A percentile compares a stretch with the other conserved stretches of the same genome.
Conservation (phyloP, 2,888 invertebrate species). For the Stictocephala bisonia region DNA sequence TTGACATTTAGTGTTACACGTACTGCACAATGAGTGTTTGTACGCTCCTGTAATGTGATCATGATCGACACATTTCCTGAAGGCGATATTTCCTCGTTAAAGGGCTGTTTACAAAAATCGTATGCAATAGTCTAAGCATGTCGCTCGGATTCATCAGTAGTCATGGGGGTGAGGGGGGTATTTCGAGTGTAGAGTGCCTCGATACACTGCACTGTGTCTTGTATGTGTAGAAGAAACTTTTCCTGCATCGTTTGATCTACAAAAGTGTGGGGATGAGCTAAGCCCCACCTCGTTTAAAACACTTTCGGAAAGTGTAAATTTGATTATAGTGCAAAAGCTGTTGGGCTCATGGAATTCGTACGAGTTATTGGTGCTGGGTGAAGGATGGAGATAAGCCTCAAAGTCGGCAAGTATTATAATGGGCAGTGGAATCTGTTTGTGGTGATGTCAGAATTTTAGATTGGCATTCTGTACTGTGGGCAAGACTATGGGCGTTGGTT, state of each 20-base stretch:
- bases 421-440: neutral
- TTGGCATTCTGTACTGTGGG: neutral
- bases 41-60: too few relatives aligned
- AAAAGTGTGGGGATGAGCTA: neutral
- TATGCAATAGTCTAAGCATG: neutral
- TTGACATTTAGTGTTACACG: too few relatives aligned
- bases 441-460: neutral
- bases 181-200: neutral
- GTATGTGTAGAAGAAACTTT: neutral
- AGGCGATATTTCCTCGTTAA: too few relatives aligned
- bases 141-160: neutral
- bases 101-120: neutral
- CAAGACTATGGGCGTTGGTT: neutral
- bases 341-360: neutral
- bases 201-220: neutral
- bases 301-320: neutral
- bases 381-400: neutral
- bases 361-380: neutral
- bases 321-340: neutral
- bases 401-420: neutral
- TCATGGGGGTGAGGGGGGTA: neutral
- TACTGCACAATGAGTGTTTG: too few relatives aligned
- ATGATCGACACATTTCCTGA: too few relatives aligned
- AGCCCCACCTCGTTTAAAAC: neutral
- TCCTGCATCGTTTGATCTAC: neutral